Conservation (phyloP, 37 sponge, comb jelly and placozoan genomes). For the Tethya wilhelma region DNA sequence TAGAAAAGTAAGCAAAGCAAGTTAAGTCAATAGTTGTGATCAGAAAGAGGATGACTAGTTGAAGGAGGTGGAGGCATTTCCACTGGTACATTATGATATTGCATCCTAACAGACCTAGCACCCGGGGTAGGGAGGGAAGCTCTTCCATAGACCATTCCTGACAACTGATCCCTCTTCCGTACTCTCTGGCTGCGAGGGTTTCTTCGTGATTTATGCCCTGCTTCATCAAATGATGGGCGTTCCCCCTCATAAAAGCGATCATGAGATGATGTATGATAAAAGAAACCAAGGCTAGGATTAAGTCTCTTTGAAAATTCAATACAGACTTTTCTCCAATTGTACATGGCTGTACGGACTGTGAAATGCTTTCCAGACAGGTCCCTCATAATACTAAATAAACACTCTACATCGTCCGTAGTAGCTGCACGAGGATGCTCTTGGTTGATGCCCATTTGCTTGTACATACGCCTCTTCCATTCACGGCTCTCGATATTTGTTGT, state of each 20-base stretch:
- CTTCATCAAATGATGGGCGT: background rate
- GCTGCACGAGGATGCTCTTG: constrained; percentile 38
- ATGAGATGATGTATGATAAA: constrained; percentile 30
- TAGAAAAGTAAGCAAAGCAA: no score
- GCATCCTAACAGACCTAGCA: background rate
- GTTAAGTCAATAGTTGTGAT: constrained; percentile 28
- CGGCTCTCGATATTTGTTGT: constrained; percentile 33
- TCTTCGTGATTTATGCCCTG: background rate
- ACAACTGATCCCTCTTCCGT: constrained; percentile 4
- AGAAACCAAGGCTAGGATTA: constrained; percentile 16
- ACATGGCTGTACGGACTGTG: background rate
- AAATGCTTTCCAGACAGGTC: constrained; percentile 24
- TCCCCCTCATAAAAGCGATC: constrained; percentile 25
- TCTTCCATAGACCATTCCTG: background rate
- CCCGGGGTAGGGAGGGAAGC: constrained; percentile 5
- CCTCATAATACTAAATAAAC: constrained; percentile 22
- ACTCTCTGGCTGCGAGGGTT: background rate
- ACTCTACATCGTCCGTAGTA: constrained; percentile 53
- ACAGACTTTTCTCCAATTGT: constrained; percentile 11
- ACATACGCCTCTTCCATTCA: constrained; percentile 18
- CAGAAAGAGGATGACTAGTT: background rate
- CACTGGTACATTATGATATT: constrained; percentile 14
- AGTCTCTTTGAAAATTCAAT: constrained; percentile 20
- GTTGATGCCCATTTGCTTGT: background rate
- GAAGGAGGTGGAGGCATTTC: constrained; percentile 24